Percentiles rank a stretch among this genome's conserved stretches.
Evolutionary conservation across 2,113 vertebrate species (phyloP).

Genomic region (Cyrtonyx montezumae): DNA sequence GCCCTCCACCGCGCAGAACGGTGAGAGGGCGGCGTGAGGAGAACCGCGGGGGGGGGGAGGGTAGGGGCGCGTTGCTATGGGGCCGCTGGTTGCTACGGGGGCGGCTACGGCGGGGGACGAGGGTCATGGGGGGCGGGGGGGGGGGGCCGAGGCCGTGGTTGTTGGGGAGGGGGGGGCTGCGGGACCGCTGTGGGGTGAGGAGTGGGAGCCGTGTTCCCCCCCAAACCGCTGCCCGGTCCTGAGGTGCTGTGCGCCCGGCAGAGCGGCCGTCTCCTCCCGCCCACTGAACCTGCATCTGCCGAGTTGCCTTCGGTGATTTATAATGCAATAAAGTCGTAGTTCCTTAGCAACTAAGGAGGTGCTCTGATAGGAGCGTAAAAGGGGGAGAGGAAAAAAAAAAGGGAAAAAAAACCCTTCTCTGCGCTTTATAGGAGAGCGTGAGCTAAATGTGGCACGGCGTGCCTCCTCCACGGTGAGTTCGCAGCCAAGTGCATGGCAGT

Average conservation of each 20-base stretch:
- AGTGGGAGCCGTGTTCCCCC: background rate
- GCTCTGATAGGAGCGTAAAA: slow-evolving; percentile 61
- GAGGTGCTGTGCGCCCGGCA: background rate
- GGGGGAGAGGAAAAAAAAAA: background rate
- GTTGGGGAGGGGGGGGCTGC: background rate
- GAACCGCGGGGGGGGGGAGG: too few relatives aligned
- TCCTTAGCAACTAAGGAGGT: slow-evolving; percentile 77
- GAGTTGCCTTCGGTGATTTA: slow-evolving; percentile 68
- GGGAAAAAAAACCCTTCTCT: background rate
- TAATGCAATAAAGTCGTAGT: slow-evolving; percentile 72
- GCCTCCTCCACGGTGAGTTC: slow-evolving; percentile 65
- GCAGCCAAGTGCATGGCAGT: slow-evolving; percentile 64
- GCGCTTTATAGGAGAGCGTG: slow-evolving; percentile 25
- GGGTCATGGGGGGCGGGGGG: background rate
- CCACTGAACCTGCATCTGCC: slow-evolving; percentile 58
- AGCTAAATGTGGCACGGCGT: slow-evolving; percentile 63
- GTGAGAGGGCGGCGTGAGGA: slow-evolving; percentile 52
- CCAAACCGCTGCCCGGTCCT: background rate
- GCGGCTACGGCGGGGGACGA: background rate
- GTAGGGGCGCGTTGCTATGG: background rate
- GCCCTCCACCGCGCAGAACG: slow-evolving; percentile 74
- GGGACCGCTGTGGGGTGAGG: background rate
- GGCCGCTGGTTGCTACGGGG: background rate
- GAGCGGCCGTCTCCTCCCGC: slow-evolving; percentile 49
- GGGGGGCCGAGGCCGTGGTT: background rate